Evolutionary conservation across 2,113 vertebrate genomes (phyloP), one percentile per base, ranked within the genome.

Genomic region (Hippotragus niger): DNA sequence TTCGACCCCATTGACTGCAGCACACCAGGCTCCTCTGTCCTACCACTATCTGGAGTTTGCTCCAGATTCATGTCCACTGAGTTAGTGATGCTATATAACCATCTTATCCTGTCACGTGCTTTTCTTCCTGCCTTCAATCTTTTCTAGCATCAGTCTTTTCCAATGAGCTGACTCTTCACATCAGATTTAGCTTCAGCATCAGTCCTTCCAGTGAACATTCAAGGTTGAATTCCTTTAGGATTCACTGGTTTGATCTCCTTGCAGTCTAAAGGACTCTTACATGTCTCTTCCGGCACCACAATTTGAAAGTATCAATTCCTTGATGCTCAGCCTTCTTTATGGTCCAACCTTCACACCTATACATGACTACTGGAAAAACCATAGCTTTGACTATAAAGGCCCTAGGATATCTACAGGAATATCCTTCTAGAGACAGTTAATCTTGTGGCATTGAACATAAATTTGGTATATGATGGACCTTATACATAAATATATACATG

Each of bases 401-500:
- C 40, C n/a, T 40, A 15, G 15, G 9, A 13, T 62, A 25, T 21
- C 19, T 31, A 8, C 31, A 29, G 31, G 8, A 5, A 0, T 40
- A 14, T 40, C 83, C 67, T 47, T 13, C 47, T 17, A 9, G 16
- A 12, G n/a, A 36, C 12, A 52, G 11, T 25, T 52, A 40, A 6
- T 43, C 3, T 31, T 86, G 16, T 17, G 43, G 1, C 15, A 25
- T 2, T 6, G 40, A 62, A 7, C 4, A 47, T 4, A 36, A 23
- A 52, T 2, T 62, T 58, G 21, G 2, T 13, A 58, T 33, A 33
- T 67, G 3, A 10, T 43, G 16, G 6, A 17, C 1, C 92, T 60
- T 17, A 2, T 2, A 43, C 2, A 2, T 3, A 50, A 3, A 31
- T 6, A 52, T 36, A 0, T 29, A 8, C 50, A 67, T 58, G 11